phyloP scores from a whole-genome alignment of 2,797 vertebrate species.

The Acanthurus tractus region DNA sequence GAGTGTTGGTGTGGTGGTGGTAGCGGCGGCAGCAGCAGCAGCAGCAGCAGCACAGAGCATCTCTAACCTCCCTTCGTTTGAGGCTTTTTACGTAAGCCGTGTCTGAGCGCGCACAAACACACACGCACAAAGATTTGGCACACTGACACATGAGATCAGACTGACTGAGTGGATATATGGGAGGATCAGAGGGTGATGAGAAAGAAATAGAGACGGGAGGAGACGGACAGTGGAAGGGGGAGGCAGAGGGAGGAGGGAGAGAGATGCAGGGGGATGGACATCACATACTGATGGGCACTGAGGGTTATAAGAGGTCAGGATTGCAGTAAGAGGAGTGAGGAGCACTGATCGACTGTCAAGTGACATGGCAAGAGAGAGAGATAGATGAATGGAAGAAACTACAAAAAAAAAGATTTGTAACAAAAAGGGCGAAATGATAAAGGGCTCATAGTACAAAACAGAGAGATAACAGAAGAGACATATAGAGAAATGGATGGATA shows the following conservation, averaged over 20 bases:
- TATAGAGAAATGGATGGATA: slow-evolving; percentile 13
- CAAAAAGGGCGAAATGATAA: slow-evolving; percentile 12
- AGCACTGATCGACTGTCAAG: slow-evolving; percentile 38
- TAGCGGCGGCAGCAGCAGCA: slow-evolving; percentile 13
- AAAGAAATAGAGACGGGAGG: slow-evolving; percentile 56
- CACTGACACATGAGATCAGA: slow-evolving; percentile 77
- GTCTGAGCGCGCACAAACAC: slow-evolving; percentile 24
- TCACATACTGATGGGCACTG: slow-evolving; percentile 30
- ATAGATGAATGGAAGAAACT: background rate
- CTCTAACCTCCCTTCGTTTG: slow-evolving; percentile 47
- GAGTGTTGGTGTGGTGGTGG: slow-evolving; percentile 26
- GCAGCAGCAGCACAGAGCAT: slow-evolving; percentile 16
- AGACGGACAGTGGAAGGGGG: slow-evolving; percentile 5
- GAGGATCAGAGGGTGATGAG: slow-evolving; percentile 67
- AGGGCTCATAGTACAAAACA: background rate
- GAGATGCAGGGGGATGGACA: slow-evolving; percentile 10
- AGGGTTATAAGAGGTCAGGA: slow-evolving; percentile 50
- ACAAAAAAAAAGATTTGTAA: slow-evolving; percentile 16
- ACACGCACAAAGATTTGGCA: slow-evolving; percentile 63
- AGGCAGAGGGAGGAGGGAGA: background rate
- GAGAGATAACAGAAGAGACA: background rate
- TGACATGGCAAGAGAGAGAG: background rate
- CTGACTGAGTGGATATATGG: slow-evolving; percentile 67
- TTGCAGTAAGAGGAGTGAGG: slow-evolving; percentile 35
- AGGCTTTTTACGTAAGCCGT: slow-evolving; percentile 69